Percentiles rank a stretch among this genome's conserved stretches.
These are phyloP conservation scores for Coracias cyanogaster DNA, from an alignment of 2,797 vertebrate species.

Conservation along the genomic window DNA sequence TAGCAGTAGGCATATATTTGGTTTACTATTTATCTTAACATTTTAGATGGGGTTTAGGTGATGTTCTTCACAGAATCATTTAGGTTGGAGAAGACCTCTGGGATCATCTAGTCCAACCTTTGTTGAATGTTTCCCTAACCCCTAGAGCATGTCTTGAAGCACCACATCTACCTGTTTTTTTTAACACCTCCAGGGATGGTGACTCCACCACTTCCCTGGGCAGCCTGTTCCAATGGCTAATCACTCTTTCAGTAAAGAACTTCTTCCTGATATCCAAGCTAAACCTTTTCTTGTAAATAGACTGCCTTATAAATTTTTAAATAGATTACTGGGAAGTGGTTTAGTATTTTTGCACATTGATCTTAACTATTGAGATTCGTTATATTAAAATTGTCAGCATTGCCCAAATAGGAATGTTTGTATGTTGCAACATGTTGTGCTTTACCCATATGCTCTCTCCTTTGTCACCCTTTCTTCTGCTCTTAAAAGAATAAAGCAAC, in stretches of 20 bases:
- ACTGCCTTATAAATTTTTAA: not conserved
- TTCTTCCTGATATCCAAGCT: no score
- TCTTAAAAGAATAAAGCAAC: not conserved
- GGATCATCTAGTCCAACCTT: no score
- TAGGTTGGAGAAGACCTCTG: no score
- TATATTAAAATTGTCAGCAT: not conserved
- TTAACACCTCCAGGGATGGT: no score
- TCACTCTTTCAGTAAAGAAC: no score
- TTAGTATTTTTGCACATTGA: not conserved
- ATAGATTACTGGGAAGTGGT: not conserved
- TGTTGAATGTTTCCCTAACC: no score
- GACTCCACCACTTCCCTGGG: no score
- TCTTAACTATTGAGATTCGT: not conserved
- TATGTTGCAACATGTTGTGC: not conserved
- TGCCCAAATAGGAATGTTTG: not conserved
- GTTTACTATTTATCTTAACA: not conserved
- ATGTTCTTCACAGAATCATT: not conserved
- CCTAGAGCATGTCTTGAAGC: no score
- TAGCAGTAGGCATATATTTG: not conserved
- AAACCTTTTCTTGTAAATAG: not conserved
- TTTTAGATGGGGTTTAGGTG: not conserved
- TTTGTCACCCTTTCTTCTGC: not conserved
- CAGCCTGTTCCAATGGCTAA: no score
- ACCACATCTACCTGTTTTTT: no score
- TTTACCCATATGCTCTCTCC: not conserved